Base-by-base conservation (phyloP, 2,113 vertebrate genomes). In the Mastomys coucha region DNA sequence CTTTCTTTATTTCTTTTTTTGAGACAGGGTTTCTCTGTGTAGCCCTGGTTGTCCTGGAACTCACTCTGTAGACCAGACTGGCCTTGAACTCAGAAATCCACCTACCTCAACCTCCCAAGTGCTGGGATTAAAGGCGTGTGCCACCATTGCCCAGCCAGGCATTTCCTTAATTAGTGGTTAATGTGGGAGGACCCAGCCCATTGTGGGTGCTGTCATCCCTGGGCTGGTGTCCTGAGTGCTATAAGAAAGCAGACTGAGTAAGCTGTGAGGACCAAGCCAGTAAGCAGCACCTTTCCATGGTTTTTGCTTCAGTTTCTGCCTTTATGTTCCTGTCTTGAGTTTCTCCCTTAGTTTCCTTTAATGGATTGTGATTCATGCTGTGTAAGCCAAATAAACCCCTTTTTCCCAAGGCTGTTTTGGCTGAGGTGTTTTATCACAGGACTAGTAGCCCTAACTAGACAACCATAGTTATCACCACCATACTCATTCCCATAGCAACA, bases 171-270 rank as follows among this genome's bases (percentile, higher is more conserved):
- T 28, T 5, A 9, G 81, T 42, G 81, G 63, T 42, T 26, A 53
- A 36, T 36, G 24, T n/a, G 1, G n/a, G 22, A 19, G 13, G n/a
- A 16, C 7, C 8, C 24, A 28, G 58, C n/a, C 4, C 1, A 9
- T 17, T 0, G 58, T 85, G 81, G 81, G 26, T 45, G 39, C 24
- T 2, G 39, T 7, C 39, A 85, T 28, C 4, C 58, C 14, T 65
- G 81, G 4, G 53, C 81, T 45, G n/a, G 13, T 84, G 81, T 84
- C 24, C 39, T 84, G 81, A 7, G 81, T 84, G 16, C 58, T 84
- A 1, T 63, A 42, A 63, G 24, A 5, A 42, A 84, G 56, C 36
- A 39, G 56, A 14, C 22, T 60, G 56, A 84, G n/a, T 56, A 82
- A 60, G 56, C 20, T 12, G 56, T 7, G 45, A 6, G 19, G 53